Percentiles rank a stretch among this genome's conserved stretches.
Conservation (phyloP, 2,888 invertebrate species). For the Lasioglossum zephyrum region DNA sequence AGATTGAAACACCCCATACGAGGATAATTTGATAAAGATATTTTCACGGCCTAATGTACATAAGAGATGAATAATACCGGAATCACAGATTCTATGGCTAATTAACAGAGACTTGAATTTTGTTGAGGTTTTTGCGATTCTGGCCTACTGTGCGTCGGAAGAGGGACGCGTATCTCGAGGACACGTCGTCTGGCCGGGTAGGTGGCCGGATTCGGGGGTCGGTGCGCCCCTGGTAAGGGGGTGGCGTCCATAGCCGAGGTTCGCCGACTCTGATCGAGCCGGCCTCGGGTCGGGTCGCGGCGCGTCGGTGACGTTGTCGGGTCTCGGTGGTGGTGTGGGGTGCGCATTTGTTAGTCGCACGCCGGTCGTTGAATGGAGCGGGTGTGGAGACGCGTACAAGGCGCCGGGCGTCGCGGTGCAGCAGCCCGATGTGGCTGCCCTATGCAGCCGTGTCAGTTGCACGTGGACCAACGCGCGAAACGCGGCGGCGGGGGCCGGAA, state of each 20-base stretch:
- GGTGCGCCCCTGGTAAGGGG: not conserved
- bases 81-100: not conserved
- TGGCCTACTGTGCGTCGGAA: not conserved
- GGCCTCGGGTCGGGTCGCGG: slow-evolving; percentile 43
- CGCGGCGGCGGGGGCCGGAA: slow-evolving; percentile 76
- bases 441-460: slow-evolving; percentile 81
- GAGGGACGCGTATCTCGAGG: slow-evolving; percentile 23
- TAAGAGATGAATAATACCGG: not conserved
- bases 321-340: slow-evolving; percentile 64
- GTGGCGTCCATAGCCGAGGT: slow-evolving; percentile 28
- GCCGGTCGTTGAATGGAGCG: slow-evolving; percentile 83
- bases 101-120: not conserved
- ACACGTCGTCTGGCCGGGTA: not conserved
- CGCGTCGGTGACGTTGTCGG: not conserved
- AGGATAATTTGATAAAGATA: too few species aligned
- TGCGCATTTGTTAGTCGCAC: slow-evolving; percentile 76
- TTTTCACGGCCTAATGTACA: too few species aligned
- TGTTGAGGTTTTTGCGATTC: not conserved
- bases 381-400: slow-evolving; percentile 83
- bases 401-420: slow-evolving; percentile 79
- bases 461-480: slow-evolving; percentile 81
- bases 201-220: not conserved
- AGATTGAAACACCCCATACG: too few species aligned
- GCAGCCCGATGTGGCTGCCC: slow-evolving; percentile 80
- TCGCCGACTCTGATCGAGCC: not conserved